Base-by-base conservation (phyloP, 2,797 vertebrate genomes). In the Tangara arthus region DNA sequence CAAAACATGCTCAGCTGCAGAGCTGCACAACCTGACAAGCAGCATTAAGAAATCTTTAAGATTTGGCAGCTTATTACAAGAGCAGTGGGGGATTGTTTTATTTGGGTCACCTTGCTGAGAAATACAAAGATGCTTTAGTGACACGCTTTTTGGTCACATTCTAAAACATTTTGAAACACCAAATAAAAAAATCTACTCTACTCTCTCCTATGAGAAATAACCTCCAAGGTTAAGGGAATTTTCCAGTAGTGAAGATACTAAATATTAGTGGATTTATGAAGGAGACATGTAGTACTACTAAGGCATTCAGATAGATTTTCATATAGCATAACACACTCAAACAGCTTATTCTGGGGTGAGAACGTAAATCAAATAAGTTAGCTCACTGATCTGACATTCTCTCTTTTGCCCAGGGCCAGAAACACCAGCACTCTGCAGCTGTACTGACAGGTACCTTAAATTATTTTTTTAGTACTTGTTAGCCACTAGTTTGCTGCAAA, bases 21-120 rank as follows among this genome's bases (percentile, higher is more conserved):
- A 91, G 44, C 34, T 61, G 27, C 44, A 82, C 83, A 94, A 93
- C 63, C 64, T 87, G 69, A 79, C 85, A 92, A 78, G n/a, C 23
- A 82, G 85, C 76, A 47, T 63, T 59, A 30, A 50, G 59, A 84
- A 59, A 80, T 69, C 61, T 77, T 82, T 56, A 85, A 30, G 81
- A 93, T 87, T 82, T 69, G 79, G 83, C 42, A 86, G 42, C 57
- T 88, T 92, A 70, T 94, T 95, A 82, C 76, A 46, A 83, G 52
- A 78, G 24, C 72, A 95, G 80, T 44, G 70, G 57, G 53, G 23
- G 30, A 42, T 72, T 81, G 89, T 90, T 80, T 69, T 66, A 88
- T 76, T 85, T 93, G 69, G 79, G 89, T 86, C 60, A 89, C 60
- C 82, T 94, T 89, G 42, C 12, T 59, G 70, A 72, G 57, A 93